Evolutionary conservation across 2,797 vertebrate genomes (phyloP).

Genomic region (Muscicapa comitata): DNA sequence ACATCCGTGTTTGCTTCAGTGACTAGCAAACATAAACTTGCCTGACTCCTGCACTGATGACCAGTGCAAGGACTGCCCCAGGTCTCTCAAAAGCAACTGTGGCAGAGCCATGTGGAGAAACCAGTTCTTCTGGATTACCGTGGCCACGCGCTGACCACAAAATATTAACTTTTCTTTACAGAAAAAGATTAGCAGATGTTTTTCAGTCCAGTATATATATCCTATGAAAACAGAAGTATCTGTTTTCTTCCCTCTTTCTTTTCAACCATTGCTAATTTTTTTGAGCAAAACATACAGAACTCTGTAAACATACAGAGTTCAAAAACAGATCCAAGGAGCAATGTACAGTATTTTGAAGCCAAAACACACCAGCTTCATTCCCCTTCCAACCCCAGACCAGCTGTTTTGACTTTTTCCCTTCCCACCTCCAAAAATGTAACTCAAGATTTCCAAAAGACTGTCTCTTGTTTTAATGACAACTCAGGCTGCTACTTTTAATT

Average conservation of each 20-base stretch:
- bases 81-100: background rate
- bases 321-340: background rate
- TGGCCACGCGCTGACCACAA: background rate
- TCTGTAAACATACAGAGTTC: background rate
- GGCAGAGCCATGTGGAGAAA: constrained; percentile 18
- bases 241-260: background rate
- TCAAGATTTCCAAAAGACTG: background rate
- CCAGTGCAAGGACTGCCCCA: background rate
- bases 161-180: background rate
- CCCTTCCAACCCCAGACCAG: background rate
- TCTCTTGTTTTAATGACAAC: background rate
- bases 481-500: background rate
- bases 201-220: background rate
- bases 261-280: background rate
- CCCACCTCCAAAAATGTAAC: background rate
- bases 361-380: background rate
- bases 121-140: background rate
- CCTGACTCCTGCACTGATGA: background rate
- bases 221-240: background rate
- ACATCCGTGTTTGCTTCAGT: background rate
- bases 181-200: background rate
- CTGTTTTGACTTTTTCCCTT: background rate
- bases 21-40: background rate
- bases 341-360: background rate
- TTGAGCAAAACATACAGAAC: background rate